A percentile compares a stretch with the other conserved stretches of the same genome.
phyloP scores from a whole-genome alignment of 2,888 invertebrate genomes.

The Hirtodrosophila duncani region DNA sequence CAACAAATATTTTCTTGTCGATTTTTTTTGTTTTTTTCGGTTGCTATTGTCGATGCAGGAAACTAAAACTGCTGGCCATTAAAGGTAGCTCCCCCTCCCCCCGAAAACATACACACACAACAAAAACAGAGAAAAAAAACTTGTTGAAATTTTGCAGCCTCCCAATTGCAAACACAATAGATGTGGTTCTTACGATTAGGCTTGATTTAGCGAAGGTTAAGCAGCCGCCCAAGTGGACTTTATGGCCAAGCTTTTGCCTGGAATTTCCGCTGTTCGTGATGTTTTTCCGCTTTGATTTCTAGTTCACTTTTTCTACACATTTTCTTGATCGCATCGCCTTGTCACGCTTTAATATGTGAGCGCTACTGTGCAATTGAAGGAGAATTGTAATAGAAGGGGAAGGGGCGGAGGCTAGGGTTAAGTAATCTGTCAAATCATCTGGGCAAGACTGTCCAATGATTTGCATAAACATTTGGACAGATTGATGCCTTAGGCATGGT shows the following conservation, averaged over 20 bases:
- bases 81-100: conserved; percentile 48
- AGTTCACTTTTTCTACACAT: conserved; percentile 10
- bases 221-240: conserved; percentile 64
- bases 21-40: conserved; percentile 36
- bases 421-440: conserved; percentile 53
- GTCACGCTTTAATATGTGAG: conserved; percentile 46
- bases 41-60: conserved; percentile 52
- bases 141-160: conserved; percentile 21
- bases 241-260: conserved; percentile 48
- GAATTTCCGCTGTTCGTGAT: conserved; percentile 67
- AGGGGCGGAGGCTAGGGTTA: conserved; percentile 14
- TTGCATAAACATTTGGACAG: conserved; percentile 45
- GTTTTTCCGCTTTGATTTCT: conserved; percentile 42
- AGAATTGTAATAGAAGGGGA: too few species aligned
- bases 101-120: conserved; percentile 39
- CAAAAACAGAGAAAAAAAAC: conserved; percentile 21
- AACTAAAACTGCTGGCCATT: conserved; percentile 63
- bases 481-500: conserved; percentile 16
- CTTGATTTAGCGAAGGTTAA: conserved; percentile 70
- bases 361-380: conserved; percentile 34
- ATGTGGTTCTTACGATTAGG: conserved; percentile 63
- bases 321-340: conserved; percentile 54
- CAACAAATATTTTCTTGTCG: conserved; percentile 69
- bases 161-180: conserved; percentile 27
- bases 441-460: conserved; percentile 31